These are phyloP conservation scores for Tarsius wallacei DNA, from an alignment of 2,797 vertebrate genomes.

Conservation along the genomic window DNA sequence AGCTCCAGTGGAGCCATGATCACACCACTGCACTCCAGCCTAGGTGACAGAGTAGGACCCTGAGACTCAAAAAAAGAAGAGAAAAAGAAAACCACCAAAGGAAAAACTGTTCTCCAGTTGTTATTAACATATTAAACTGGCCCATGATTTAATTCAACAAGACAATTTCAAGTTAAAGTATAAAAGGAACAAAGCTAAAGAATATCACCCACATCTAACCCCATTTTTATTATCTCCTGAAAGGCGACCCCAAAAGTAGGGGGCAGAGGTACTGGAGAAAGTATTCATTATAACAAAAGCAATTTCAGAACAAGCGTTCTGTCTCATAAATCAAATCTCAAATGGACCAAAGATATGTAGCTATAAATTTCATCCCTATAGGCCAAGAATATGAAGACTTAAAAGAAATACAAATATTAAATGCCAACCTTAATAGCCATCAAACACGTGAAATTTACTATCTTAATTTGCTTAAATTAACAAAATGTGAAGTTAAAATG, in stretches of 20 bases:
- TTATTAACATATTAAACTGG: background rate
- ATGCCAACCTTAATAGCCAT: background rate
- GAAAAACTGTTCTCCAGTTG: background rate
- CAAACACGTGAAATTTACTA: background rate
- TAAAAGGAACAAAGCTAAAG: background rate
- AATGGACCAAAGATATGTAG: background rate
- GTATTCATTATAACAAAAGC: background rate
- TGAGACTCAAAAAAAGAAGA: too few species aligned
- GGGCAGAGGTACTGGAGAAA: background rate
- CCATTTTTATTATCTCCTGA: background rate
- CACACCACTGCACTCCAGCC: too few species aligned
- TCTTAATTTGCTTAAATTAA: conserved; percentile 13
- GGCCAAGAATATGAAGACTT: background rate
- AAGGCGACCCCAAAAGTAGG: background rate
- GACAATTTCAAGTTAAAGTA: background rate
- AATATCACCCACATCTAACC: background rate
- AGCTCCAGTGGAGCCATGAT: too few species aligned
- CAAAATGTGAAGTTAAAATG: conserved; percentile 25
- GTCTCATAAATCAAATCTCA: background rate
- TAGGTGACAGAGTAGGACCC: too few species aligned
- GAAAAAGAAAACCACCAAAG: background rate
- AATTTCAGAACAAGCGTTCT: background rate
- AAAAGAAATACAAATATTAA: background rate
- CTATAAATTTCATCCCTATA: background rate
- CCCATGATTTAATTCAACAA: conserved; percentile 2